These are phyloP conservation scores for Aethes cnicana DNA, from an alignment of 2,888 invertebrate species.

Conservation along the genomic window DNA sequence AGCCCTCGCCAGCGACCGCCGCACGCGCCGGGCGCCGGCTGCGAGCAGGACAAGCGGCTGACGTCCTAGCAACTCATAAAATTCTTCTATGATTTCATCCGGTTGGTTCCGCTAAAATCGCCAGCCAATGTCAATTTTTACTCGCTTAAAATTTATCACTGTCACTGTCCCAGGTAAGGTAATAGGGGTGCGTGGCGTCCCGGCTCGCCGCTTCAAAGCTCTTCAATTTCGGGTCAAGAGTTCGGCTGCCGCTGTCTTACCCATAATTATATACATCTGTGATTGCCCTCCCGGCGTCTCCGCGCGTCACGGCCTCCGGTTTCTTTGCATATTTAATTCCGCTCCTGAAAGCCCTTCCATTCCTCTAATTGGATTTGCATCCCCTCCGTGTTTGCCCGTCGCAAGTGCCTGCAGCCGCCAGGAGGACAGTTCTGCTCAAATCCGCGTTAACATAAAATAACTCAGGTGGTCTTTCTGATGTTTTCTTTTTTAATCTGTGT, in stretches of 20 bases:
- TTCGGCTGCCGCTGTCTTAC: conserved; percentile 1
- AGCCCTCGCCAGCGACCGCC: neutral
- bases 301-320: conserved; percentile 18
- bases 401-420: neutral
- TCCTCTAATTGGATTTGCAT: conserved; percentile 28
- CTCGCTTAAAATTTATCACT: no score
- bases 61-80: no score
- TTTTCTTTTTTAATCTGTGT: no score
- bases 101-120: no score
- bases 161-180: no score
- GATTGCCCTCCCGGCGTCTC: conserved; percentile 18
- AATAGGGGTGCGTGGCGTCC: no score
- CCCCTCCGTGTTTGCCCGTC: neutral
- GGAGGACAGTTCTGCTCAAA: neutral
- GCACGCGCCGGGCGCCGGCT: neutral
- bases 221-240: conserved; percentile 14
- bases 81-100: no score
- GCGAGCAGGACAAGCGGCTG: no score
- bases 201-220: neutral
- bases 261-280: conserved; percentile 28
- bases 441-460: conserved; percentile 1
- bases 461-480: no score
- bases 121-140: no score
- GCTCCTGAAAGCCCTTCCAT: conserved; percentile 30
- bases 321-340: conserved; percentile 32